Evolutionary conservation across 1,140 invertebrate species (phyloP).

Genomic region (Meteorus sp.): DNA sequence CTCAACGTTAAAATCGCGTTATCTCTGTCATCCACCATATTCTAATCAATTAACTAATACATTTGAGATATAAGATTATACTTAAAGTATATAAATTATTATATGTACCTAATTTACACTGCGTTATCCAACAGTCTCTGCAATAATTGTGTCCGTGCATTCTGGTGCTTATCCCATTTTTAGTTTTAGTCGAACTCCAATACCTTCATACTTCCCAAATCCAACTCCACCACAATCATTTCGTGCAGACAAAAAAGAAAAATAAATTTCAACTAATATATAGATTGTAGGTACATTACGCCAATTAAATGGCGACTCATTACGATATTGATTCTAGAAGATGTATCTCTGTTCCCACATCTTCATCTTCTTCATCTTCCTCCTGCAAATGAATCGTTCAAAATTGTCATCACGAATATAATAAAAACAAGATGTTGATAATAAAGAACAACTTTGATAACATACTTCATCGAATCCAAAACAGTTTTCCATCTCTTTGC

Average conservation of each 20-base stretch:
- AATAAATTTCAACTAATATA: conserved; percentile 50
- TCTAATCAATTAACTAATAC: background rate
- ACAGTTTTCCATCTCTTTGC: conserved; percentile 76
- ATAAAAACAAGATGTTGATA: too few species aligned
- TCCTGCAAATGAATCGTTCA: conserved; percentile 25
- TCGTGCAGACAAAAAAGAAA: conserved; percentile 30
- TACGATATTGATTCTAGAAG: conserved; percentile 53
- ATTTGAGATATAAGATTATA: background rate
- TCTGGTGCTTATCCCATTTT: too few species aligned
- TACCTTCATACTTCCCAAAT: conserved; percentile 12
- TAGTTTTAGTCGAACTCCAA: too few species aligned
- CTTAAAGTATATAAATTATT: conserved; percentile 29
- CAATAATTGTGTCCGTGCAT: conserved; percentile 12
- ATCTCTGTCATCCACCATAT: too few species aligned
- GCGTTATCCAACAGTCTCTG: conserved; percentile 26
- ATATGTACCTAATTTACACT: conserved; percentile 32
- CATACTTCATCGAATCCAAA: conserved; percentile 82
- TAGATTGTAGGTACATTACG: conserved; percentile 37
- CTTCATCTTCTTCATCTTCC: conserved; percentile 53
- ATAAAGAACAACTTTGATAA: background rate
- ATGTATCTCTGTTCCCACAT: conserved; percentile 44
- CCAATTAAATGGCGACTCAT: conserved; percentile 33
- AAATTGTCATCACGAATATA: background rate
- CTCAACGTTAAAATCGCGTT: too few species aligned
- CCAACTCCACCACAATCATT: too few species aligned